Evolutionary conservation across 2,888 invertebrate genomes (phyloP), one percentile per base, ranked within the genome.

Genomic region (Sthenelais limicola): DNA sequence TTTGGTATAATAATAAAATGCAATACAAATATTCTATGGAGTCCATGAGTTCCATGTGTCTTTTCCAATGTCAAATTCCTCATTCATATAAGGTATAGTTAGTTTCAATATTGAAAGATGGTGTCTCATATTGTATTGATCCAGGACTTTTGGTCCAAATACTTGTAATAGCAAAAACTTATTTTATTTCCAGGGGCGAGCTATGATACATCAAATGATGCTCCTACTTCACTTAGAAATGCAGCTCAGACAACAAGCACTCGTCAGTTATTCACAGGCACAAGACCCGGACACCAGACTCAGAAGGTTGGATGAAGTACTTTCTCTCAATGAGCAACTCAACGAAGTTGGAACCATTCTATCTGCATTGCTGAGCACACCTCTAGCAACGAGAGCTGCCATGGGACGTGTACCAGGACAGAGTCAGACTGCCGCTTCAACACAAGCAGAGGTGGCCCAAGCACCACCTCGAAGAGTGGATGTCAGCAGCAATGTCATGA

Each of bases 131-230:
- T n/a, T n/a, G n/a, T n/a, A n/a, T n/a, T n/a, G n/a, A n/a, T n/a
- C n/a, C n/a, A n/a, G n/a, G n/a, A n/a, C n/a, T n/a, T n/a, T n/a
- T n/a, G n/a, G n/a, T n/a, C n/a, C n/a, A n/a, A n/a, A n/a, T n/a
- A n/a, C n/a, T n/a, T n/a, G n/a, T n/a, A n/a, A n/a, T n/a, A n/a
- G n/a, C n/a, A n/a, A n/a, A 18, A 12, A 43, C 43, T 43, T 3
- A 15, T 24, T n/a, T 33, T 52, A 2, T 9, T 70, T 18, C 18
- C 49, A 77, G 76, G 78, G 78, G 21, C 73, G 78, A 9, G 33
- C 73, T 26, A 74, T 78, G 76, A 72, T 77, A 21, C 74, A 78
- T 47, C 78, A 78, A 72, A 77, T 78, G 74, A 73, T 76, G 75
- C 15, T 76, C 15, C 73, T 78, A 32, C 73, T 78, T 26, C 77